Evolutionary conservation across 2,888 invertebrate species (phyloP), one percentile per base, ranked within the genome.

Genomic region (Notocelia uddmanniana): DNA sequence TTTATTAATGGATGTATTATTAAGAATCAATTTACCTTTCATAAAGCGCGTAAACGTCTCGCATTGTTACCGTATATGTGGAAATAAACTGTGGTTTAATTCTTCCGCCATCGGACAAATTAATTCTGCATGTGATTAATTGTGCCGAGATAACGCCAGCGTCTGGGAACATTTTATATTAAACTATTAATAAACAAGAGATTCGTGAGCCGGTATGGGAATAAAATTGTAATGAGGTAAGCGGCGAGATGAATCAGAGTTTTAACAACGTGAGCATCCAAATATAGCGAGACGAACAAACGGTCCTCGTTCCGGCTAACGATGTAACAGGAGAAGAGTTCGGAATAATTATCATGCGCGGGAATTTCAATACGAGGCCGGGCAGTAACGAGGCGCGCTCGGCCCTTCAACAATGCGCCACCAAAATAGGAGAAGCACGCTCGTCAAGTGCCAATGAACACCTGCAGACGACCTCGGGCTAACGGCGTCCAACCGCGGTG

Each of bases 381-480:
- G 77, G 76, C 79, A 78, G 81, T 83, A 85, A 87, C 84, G 78
- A 85, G 85, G 85, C 84, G 83, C 81, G 85, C 81, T 85, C 83
- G 60, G 52, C 76, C 76, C 78, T 82, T 82, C 83, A 89, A 91
- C 89, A 91, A 92, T 89, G 86, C 86, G 76, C 78, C 79, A 81
- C 90, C 91, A 88, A 91, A 92, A 90, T 89, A 88, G 91, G 90
- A 85, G 85, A 88, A 82, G 79, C 85, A 84, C 83, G 89, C 87
- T 86, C 88, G 88, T 91, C 92, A 91, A 90, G 89, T 85, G 85
- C 85, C 87, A 89, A 91, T 90, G 89, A 86, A 85, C 92, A 93
- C 92, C 91, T 92, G 92, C 84, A 87, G 89, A 88, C 89, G 92
- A 92, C 91, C 92, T 83, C 86, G 71, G 79, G 78, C 79, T 92